Percentiles rank a stretch among this genome's conserved stretches.
Conservation (phyloP, 1,140 invertebrate genomes). For the Augochlora pura region DNA sequence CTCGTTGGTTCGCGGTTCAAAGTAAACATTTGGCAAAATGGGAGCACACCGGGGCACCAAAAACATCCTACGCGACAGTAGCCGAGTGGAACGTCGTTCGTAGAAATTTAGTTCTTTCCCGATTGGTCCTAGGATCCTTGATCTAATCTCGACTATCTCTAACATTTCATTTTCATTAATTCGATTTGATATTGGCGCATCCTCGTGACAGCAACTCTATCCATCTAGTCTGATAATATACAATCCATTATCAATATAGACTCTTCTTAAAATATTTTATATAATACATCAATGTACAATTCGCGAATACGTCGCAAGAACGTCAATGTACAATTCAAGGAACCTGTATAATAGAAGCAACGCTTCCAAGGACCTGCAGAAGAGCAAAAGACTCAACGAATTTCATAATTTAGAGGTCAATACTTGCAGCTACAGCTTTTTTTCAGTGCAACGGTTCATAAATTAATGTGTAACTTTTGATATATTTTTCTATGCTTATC, state of each 20-base stretch:
- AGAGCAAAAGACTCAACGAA: neutral
- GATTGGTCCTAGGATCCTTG: neutral
- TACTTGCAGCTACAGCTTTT: no score
- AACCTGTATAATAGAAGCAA: neutral
- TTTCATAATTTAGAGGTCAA: neutral
- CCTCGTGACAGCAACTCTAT: neutral
- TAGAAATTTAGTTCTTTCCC: neutral
- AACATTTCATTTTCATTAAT: neutral
- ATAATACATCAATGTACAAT: constrained; percentile 18
- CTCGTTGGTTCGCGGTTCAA: constrained; percentile 16
- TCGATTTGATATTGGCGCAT: neutral
- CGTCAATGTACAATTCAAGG: neutral
- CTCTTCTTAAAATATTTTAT: neutral
- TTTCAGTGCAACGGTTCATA: no score
- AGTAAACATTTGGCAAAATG: constrained; percentile 45
- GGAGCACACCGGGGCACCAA: constrained; percentile 48
- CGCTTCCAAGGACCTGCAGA: neutral
- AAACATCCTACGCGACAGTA: constrained; percentile 40
- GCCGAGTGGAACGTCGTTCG: constrained; percentile 4
- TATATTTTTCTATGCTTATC: neutral
- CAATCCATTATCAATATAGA: constrained; percentile 1
- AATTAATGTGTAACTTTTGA: no score
- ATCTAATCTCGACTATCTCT: neutral
- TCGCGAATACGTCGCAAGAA: neutral
- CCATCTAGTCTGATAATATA: neutral